Base-by-base conservation (phyloP, 2,888 invertebrate genomes). In the Phortica okadai region DNA sequence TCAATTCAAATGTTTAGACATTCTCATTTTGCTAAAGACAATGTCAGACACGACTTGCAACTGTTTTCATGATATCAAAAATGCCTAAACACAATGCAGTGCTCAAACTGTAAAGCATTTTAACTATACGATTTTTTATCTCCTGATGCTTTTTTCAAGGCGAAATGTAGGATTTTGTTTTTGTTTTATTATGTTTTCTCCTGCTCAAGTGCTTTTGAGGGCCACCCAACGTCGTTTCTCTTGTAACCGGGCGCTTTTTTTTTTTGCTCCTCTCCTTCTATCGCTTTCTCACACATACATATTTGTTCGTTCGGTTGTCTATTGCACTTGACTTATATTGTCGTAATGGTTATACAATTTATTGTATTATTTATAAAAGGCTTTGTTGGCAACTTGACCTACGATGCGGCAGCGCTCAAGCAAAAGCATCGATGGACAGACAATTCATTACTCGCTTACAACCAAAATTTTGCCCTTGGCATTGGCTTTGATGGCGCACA, bases 391-490 rank as follows among this genome's bases (percentile, higher is more conserved):
- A 67, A 16, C 14, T 7, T 33, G 33, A 1, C 33, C 33, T 33
- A 5, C 33, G 33, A 33, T 33, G 33, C 33, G 10, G 67, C 67
- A 45, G 45, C 45, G 69, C 69, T 21, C 10, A 11, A 45, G 45
- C 45, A 45, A 21, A 45, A 16, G 16, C 45, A 21, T 21, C 7
- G 21, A 41, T 50, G 14, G 3, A 44, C 21, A 45, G 16, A 41
- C 16, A 45, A 45, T 45, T 21, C 69, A n/a, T 16, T 67, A 41
- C 66, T 21, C 33, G n/a, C 14, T 67, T 42, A 14, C 42, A 4
- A 33, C 33, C 33, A 33, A 33, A 33, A 5, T 33, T 0, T 33
- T 77, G 74, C 83, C 86, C 87, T 87, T 85, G 85, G 85, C 85
- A 85, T 78, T 82, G 82, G 62, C 82, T 77, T 78, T 85, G 84